Base-by-base conservation (phyloP, 2,113 vertebrate genomes). In the Indri indri region DNA sequence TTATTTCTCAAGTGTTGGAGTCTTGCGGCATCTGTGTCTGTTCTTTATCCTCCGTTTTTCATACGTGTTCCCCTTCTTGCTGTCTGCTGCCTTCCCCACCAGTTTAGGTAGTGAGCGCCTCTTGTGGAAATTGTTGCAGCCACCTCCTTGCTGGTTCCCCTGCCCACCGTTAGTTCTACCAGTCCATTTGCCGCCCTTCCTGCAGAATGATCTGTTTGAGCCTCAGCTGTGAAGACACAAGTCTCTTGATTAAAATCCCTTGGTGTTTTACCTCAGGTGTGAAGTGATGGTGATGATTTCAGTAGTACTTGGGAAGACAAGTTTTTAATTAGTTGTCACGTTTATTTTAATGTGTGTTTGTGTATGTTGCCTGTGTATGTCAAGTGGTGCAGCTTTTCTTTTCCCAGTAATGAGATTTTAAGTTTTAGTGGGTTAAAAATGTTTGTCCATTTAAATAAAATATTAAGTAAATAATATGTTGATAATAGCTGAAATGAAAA, bases 361-460 rank as follows among this genome's bases (percentile, higher is more conserved):
- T 85, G 4, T 73, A 2, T 47, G 47, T 34, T 79, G 70, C 11
- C 73, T 86, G 8, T 91, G 22, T 91, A 45, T 86, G 45, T 42
- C 18, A 85, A 30, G 40, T 90, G 73, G 23, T 71, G 61, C 0
- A 79, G 42, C 45, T 45, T 74, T 88, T 82, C 76, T 80, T 81
- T 77, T n/a, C 63, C 16, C 50, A 30, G 8, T 25, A 20, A 5
- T 87, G 42, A n/a, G 54, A 71, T 86, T 81, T 92, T 52, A 63
- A 88, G 22, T 57, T 59, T 80, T 59, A 50, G 23, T 86, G 90
- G 74, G 8, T 63, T 50, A 81, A 88, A 74, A 82, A 63, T 45
- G 40, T 57, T 37, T 93, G 11, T 73, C 27, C 4, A 25, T 30
- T 83, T 94, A 82, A 42, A 22, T 74, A 52, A 77, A 50, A 34